Evolutionary conservation across 2,888 invertebrate species (phyloP).

Genomic region (Oxyteleia sp.): DNA sequence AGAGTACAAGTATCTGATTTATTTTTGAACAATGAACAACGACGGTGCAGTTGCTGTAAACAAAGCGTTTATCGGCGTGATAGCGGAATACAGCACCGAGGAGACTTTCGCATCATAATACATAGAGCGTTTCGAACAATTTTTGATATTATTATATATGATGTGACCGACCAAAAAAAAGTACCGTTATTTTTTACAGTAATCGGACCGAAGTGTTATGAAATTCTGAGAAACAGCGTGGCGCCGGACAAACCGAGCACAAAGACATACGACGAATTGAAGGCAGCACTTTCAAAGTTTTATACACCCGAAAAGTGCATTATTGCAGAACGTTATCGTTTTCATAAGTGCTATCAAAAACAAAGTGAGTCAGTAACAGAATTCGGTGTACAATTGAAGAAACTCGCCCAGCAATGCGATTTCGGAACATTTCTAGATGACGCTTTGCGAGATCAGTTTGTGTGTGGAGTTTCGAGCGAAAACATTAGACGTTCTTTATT

Average conservation of each 20-base stretch:
- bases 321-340: background rate
- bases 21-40: too few species aligned
- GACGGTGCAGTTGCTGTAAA: too few species aligned
- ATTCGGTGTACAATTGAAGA: background rate
- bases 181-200: slow-evolving; percentile 75
- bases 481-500: background rate
- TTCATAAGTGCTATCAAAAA: background rate
- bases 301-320: background rate
- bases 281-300: slow-evolving; percentile 6
- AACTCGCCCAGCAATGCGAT: background rate
- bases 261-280: slow-evolving; percentile 69
- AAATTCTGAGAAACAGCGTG: slow-evolving; percentile 49
- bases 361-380: background rate
- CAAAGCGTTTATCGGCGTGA: too few species aligned
- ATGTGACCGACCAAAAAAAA: too few species aligned
- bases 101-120: slow-evolving; percentile 66
- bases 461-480: background rate
- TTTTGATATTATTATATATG: too few species aligned
- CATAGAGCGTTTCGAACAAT: slow-evolving; percentile 76
- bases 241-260: slow-evolving; percentile 61
- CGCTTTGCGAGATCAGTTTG: background rate
- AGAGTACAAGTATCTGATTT: too few species aligned
- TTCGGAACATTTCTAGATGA: background rate
- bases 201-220: slow-evolving; percentile 75
- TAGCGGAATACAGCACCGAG: slow-evolving; percentile 14